Evolutionary conservation across 2,797 vertebrate species (phyloP).

Genomic region (Anguilla anguilla): DNA sequence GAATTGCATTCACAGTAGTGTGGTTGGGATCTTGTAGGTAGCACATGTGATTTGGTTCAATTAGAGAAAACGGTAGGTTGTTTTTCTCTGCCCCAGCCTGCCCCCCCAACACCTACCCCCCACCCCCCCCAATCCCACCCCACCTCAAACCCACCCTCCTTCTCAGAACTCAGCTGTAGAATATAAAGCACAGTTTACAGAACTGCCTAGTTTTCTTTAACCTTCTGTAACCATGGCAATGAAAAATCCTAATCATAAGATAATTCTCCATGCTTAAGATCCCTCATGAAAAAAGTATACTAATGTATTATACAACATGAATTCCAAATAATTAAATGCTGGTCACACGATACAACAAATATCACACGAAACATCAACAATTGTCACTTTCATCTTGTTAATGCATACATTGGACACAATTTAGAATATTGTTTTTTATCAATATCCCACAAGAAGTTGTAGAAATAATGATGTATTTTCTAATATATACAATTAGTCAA

Average conservation of each 20-base stretch:
- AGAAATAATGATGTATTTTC: no score
- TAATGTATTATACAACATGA: neutral
- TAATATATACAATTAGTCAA: no score
- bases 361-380: neutral
- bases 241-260: neutral
- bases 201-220: neutral
- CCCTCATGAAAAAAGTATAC: neutral
- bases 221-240: constrained; percentile 6
- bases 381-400: neutral
- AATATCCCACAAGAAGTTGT: neutral
- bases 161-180: no score
- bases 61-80: neutral
- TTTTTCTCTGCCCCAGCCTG: no score
- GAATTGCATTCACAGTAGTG: neutral
- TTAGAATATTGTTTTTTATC: neutral
- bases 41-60: neutral
- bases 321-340: neutral
- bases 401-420: neutral
- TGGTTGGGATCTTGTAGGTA: neutral
- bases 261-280: neutral
- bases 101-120: no score
- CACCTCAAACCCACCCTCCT: no score
- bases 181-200: no score
- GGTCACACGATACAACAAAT: neutral
- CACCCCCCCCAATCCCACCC: no score